phyloP scores from a whole-genome alignment of 2,113 vertebrate genomes.

The Clarias macrocephalus region DNA sequence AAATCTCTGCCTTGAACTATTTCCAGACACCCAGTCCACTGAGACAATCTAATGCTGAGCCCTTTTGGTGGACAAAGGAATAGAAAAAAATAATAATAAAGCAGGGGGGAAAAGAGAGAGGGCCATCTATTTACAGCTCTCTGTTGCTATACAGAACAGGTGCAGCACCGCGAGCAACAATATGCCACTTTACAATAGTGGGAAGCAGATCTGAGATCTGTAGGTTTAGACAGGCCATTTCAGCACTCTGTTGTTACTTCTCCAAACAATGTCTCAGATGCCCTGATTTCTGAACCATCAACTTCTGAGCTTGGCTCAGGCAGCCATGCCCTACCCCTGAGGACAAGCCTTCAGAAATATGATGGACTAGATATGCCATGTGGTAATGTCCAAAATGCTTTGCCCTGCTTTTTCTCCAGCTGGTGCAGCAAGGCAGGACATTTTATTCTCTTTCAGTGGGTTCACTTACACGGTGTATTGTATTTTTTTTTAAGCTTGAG shows the following conservation, averaged over 20 bases:
- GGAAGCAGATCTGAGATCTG: conserved; percentile 37
- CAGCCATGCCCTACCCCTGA: neutral
- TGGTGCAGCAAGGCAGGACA: conserved; percentile 36
- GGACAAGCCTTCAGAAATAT: conserved; percentile 24
- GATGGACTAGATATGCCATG: conserved; percentile 41
- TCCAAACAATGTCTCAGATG: neutral
- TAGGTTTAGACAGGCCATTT: conserved; percentile 37
- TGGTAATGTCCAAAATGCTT: conserved; percentile 43
- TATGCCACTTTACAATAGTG: conserved; percentile 58
- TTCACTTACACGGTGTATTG: conserved; percentile 56
- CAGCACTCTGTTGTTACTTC: neutral
- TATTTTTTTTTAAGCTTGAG: conserved; percentile 51
- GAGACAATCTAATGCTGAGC: neutral
- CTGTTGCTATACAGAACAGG: conserved; percentile 69
- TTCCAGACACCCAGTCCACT: conserved; percentile 14
- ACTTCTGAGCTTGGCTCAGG: conserved; percentile 13
- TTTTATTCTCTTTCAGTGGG: conserved; percentile 57
- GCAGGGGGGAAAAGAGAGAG: neutral
- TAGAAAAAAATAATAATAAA: conserved; percentile 12
- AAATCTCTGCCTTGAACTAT: conserved; percentile 37
- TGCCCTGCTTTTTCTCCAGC: conserved; percentile 46
- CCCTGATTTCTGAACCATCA: conserved; percentile 24
- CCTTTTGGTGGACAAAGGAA: conserved; percentile 20
- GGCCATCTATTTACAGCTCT: conserved; percentile 60
- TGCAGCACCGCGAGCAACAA: conserved; percentile 68